These are phyloP conservation scores for Chauna torquata DNA, from an alignment of 2,113 vertebrate genomes.

Conservation along the genomic window DNA sequence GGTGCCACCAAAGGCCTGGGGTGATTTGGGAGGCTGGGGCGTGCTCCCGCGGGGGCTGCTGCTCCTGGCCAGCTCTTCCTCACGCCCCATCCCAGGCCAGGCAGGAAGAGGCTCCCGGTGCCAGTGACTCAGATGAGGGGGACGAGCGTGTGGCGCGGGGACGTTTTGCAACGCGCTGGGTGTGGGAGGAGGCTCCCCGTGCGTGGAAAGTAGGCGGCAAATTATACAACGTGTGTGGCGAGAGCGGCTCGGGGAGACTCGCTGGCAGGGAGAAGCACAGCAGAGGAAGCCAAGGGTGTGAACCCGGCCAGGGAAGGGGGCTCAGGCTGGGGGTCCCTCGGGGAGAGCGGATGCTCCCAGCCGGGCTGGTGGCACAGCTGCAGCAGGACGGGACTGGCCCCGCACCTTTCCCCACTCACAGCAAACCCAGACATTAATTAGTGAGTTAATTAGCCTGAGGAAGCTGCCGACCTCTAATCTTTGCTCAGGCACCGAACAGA, in stretches of 20 bases:
- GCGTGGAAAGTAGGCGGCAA: not conserved
- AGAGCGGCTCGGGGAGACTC: not conserved
- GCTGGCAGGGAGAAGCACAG: not conserved
- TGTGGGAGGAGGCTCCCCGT: not conserved
- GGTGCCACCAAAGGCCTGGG: not conserved
- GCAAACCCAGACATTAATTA: not conserved
- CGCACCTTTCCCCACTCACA: fast-evolving
- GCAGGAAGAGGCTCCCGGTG: not conserved
- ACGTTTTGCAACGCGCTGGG: not conserved
- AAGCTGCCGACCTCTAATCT: too few relatives aligned
- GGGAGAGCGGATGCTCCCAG: not conserved
- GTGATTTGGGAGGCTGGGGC: not conserved
- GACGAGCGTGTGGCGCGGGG: not conserved
- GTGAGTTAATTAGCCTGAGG: too few relatives aligned
- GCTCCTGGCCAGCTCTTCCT: fast-evolving
- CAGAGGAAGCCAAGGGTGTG: not conserved
- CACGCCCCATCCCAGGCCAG: not conserved
- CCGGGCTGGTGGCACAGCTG: fast-evolving
- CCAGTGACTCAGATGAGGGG: not conserved
- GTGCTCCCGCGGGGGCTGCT: not conserved
- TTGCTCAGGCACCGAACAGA: not conserved
- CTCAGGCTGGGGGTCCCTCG: fast-evolving
- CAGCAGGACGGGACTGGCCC: not conserved
- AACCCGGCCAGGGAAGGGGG: not conserved
- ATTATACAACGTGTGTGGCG: not conserved